Percentiles rank a stretch among this genome's conserved stretches.
These are phyloP conservation scores for Corythaeola cristata DNA, from an alignment of 2,113 vertebrate species.

Conservation along the genomic window DNA sequence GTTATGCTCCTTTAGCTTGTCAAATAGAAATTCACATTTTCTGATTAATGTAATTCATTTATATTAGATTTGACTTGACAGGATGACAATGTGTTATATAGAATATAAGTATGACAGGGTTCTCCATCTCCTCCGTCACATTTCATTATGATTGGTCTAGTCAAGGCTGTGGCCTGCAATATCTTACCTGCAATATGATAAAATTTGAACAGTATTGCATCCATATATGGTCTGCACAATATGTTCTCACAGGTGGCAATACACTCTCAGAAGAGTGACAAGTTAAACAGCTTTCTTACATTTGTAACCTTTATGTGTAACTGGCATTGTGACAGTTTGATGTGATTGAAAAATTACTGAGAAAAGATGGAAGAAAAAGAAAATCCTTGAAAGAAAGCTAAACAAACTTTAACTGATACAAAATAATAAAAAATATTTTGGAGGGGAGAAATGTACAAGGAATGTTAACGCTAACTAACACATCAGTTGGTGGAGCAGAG, in stretches of 20 bases:
- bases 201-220: conserved; percentile 34
- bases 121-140: conserved; percentile 69
- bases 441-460: neutral
- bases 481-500: neutral
- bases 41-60: conserved; percentile 78
- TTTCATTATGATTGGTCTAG: conserved; percentile 72
- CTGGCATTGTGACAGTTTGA: neutral
- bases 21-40: conserved; percentile 77
- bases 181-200: conserved; percentile 61
- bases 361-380: neutral
- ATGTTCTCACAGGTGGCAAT: neutral
- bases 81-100: conserved; percentile 66
- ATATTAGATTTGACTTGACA: conserved; percentile 76
- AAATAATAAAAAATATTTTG: neutral
- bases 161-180: conserved; percentile 67
- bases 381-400: neutral
- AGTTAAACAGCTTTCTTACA: neutral
- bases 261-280: neutral
- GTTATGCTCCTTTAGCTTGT: conserved; percentile 75
- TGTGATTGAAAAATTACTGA: neutral
- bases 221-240: neutral
- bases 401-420: neutral
- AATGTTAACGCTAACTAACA: neutral
- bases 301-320: neutral
- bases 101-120: conserved; percentile 69